These are phyloP conservation scores for Platalea minor DNA, from an alignment of 2,797 vertebrate genomes.

Conservation along the genomic window DNA sequence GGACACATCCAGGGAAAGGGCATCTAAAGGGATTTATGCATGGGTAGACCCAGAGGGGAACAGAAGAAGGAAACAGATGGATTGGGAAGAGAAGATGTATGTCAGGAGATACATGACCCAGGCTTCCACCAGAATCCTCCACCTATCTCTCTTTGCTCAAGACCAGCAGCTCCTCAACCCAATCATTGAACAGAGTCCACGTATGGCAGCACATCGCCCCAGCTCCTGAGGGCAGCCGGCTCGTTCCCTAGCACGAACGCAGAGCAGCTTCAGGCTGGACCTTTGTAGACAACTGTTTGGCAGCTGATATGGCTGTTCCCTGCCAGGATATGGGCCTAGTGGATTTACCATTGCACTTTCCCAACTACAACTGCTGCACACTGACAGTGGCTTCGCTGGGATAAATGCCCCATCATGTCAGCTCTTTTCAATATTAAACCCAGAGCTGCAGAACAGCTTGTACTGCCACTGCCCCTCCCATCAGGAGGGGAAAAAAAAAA, in stretches of 20 bases:
- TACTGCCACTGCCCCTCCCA: neutral
- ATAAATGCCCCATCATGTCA: fast-evolving
- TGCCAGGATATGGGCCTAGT: neutral
- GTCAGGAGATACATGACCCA: neutral
- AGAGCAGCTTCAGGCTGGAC: neutral
- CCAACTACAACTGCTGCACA: neutral
- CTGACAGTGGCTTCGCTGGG: neutral
- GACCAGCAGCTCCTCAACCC: neutral
- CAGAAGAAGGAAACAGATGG: neutral
- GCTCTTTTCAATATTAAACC: neutral
- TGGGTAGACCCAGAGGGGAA: neutral
- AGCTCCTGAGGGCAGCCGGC: neutral
- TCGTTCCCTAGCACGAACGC: neutral
- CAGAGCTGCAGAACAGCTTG: neutral
- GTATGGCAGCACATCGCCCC: fast-evolving
- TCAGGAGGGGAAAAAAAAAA: neutral
- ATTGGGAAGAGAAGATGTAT: neutral
- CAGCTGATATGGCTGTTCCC: neutral
- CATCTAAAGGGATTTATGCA: neutral
- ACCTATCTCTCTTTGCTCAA: neutral
- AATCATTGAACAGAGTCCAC: neutral
- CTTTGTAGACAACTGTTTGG: neutral
- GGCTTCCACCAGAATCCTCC: neutral
- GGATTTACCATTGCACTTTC: neutral
- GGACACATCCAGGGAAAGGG: neutral